phyloP scores from a whole-genome alignment of 2,113 vertebrate species.

The Dermatemys mawii region DNA sequence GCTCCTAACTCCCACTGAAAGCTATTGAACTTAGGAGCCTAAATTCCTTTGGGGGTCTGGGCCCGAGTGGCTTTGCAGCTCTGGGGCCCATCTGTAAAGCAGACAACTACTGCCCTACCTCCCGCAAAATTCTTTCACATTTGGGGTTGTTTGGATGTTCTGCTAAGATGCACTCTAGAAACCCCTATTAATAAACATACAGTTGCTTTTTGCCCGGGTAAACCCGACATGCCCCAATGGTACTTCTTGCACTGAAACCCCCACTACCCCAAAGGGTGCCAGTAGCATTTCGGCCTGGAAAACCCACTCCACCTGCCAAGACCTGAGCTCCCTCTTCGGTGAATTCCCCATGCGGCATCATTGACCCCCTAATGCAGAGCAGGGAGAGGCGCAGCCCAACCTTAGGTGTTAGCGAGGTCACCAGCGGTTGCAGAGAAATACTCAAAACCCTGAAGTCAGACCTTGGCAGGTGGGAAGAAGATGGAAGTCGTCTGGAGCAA shows the following conservation, averaged over 20 bases:
- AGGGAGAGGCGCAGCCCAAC: not conserved
- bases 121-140: rapidly evolving
- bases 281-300: not conserved
- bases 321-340: rapidly evolving
- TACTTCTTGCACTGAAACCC: not conserved
- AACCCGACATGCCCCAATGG: not conserved
- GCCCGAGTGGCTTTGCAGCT: not conserved
- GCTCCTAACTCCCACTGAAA: not conserved
- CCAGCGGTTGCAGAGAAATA: not conserved
- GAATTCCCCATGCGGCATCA: not conserved
- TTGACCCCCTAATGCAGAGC: not conserved
- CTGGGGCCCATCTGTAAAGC: not conserved
- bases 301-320: not conserved
- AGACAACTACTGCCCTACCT: not conserved
- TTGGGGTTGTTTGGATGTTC: rapidly evolving
- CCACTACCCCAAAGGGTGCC: not conserved
- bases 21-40: not conserved
- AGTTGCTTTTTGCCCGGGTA: not conserved
- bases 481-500: not conserved
- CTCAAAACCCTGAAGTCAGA: not conserved
- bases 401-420: not conserved
- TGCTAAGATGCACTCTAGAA: not conserved
- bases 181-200: not conserved
- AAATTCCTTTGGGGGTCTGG: not conserved
- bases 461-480: not conserved